A percentile compares a stretch with the other conserved stretches of the same genome.
Evolutionary conservation across 2,113 vertebrate genomes (phyloP).

Genomic region (Macaca mulatta): DNA sequence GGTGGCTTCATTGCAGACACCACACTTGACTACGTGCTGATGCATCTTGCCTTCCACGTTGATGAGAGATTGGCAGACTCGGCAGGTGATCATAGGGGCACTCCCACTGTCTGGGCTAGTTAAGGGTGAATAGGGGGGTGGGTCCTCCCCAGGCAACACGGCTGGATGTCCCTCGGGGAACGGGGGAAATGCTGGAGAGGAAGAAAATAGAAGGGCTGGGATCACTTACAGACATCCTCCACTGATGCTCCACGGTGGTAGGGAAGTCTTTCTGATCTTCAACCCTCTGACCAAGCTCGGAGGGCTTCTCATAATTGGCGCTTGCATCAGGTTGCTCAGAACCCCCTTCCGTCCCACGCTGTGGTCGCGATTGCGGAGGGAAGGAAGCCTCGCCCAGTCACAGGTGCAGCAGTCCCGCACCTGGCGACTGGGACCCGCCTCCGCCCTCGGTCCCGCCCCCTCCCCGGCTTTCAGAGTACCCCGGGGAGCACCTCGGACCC

Average conservation of each 20-base stretch:
- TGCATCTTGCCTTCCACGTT: constrained; percentile 97
- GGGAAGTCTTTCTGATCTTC: not conserved
- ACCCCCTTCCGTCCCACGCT: not conserved
- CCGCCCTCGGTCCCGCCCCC: constrained; percentile 4
- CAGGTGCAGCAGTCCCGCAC: constrained; percentile 24
- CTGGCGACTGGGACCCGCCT: constrained; percentile 2
- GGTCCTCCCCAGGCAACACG: constrained; percentile 91
- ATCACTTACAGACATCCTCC: not conserved
- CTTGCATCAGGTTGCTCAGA: not conserved
- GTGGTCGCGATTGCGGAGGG: not conserved
- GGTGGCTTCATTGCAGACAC: constrained; percentile 95
- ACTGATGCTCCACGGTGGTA: not conserved
- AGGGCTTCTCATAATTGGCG: not conserved
- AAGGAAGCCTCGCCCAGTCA: not conserved
- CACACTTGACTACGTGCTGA: constrained; percentile 95
- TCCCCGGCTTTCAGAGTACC: not conserved
- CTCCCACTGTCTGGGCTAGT: constrained; percentile 94
- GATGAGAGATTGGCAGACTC: constrained; percentile 94
- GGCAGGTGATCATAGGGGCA: constrained; percentile 92
- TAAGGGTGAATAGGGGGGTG: constrained; percentile 93
- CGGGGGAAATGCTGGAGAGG: constrained; percentile 86
- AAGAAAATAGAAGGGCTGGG: constrained; percentile 17
- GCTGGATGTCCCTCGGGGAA: constrained; percentile 90
- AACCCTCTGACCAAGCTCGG: not conserved
- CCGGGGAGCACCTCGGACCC: constrained; percentile 12